phyloP scores from a whole-genome alignment of 1,140 invertebrate species.

The Cylas formicarius region DNA sequence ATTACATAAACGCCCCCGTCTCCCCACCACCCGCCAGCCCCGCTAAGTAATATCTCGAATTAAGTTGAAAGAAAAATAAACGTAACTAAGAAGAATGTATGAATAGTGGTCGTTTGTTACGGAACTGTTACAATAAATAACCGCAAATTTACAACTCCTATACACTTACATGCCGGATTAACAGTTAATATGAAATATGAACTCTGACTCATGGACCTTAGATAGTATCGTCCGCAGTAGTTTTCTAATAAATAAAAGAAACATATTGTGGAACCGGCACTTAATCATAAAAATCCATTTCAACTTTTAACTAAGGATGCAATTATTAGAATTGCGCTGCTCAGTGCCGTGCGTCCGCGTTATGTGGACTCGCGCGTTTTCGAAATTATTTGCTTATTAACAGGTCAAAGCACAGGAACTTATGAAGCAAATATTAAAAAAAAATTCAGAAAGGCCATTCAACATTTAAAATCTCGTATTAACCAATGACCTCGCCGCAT shows the following conservation, averaged over 20 bases:
- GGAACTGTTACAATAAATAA: constrained; percentile 20
- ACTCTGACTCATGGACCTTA: constrained; percentile 16
- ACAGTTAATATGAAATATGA: constrained; percentile 20
- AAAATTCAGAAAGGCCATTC: no score
- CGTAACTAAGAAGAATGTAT: constrained; percentile 14
- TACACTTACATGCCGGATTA: constrained; percentile 19
- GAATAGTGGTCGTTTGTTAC: constrained; percentile 17
- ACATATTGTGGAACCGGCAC: background rate
- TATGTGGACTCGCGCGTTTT: no score
- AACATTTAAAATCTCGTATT: no score
- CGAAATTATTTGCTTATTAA: no score
- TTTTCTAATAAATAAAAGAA: background rate
- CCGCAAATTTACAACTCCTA: constrained; percentile 21
- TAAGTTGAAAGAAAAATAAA: constrained; percentile 18
- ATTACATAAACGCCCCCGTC: no score
- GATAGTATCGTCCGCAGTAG: background rate
- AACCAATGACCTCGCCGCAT: no score
- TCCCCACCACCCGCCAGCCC: no score
- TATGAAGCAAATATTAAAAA: no score
- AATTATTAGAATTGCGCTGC: no score
- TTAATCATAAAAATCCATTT: background rate
- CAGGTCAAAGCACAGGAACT: no score
- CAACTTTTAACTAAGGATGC: constrained; percentile 4
- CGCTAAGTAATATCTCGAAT: constrained; percentile 15
- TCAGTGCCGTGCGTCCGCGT: no score